phyloP scores from a whole-genome alignment of 2,888 invertebrate genomes.

The Auanema freiburgensis region DNA sequence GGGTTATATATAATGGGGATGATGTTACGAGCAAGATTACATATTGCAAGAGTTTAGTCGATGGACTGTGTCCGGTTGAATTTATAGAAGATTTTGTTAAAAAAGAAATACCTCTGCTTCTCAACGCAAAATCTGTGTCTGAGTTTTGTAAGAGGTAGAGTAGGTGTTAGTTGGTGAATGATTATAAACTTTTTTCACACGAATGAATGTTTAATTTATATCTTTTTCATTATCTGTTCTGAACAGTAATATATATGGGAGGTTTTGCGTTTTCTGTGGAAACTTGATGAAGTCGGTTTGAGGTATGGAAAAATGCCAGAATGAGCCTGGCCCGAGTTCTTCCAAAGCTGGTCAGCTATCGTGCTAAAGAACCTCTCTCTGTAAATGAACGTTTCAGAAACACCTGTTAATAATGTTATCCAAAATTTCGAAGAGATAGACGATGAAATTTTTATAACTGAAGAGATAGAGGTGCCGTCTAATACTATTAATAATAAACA shows the following conservation, averaged over 20 bases:
- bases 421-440: not conserved
- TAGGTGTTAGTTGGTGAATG: not conserved
- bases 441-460: not conserved
- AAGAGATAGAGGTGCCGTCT: not conserved
- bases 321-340: too few relatives aligned
- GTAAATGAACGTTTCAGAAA: too few relatives aligned
- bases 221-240: constrained; percentile 3
- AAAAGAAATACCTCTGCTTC: not conserved
- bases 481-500: not conserved
- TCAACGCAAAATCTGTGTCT: constrained; percentile 6
- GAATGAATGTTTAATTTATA: constrained; percentile 9
- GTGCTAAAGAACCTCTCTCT: too few relatives aligned
- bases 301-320: too few relatives aligned
- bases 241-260: not conserved
- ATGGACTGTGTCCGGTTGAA: constrained; percentile 23
- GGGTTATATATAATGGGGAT: constrained; percentile 36
- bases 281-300: too few relatives aligned
- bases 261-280: not conserved
- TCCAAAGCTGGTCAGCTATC: too few relatives aligned
- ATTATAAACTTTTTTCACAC: not conserved
- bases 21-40: constrained; percentile 33
- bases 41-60: constrained; percentile 27
- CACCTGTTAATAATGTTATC: too few relatives aligned
- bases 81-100: constrained; percentile 22
- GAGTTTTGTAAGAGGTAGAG: not conserved